Base-by-base conservation (phyloP, 2,797 vertebrate genomes). In the Neomorphus geoffroyi region DNA sequence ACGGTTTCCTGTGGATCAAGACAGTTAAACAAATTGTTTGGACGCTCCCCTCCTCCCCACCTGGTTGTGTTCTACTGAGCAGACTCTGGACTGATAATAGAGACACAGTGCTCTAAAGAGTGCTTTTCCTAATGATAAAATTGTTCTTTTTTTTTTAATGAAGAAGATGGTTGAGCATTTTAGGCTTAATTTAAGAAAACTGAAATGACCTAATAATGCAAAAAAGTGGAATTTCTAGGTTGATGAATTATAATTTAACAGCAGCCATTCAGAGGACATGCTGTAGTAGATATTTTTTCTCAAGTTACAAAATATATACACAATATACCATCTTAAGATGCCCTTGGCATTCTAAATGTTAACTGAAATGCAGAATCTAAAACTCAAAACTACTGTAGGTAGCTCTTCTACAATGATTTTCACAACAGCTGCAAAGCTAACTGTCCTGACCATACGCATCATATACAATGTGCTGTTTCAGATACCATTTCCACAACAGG, bases 241-340 rank as follows among this genome's bases (percentile, higher is more conserved):
- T 72, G 87, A 92, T 94, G 92, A 97, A 79, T 94, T 96, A 96
- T 98, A 98, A 98, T 94, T 98, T 98, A 98, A 97, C 93, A 98
- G 97, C 95, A 98, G 97, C 95, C 96, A 84, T 94, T 96, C 92
- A 95, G 95, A 97, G 96, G 94, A 96, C 89, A 92, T 56, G 71
- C 94, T 96, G 94, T 94, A 94, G 95, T 93, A 96, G 95, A 94
- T 96, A 92, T 95, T 97, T 93, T 97, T 97, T 95, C 21, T 23
- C 89, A 97, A 97, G 93, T 96, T 98, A 98, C 98, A 98, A 98
- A 98, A 99, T 99, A 99, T 99, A 99, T 98, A 99, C 97, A 99
- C 96, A 98, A 97, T 93, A 60, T 89, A 98, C 98, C 95, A 97
- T 94, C 95, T 97, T 95, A 90, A 97, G 95, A 97, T 96, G 96